A percentile compares a stretch with the other conserved stretches of the same genome.
These are phyloP conservation scores for Dromas ardeola DNA, from an alignment of 2,113 vertebrate species.

Conservation along the genomic window DNA sequence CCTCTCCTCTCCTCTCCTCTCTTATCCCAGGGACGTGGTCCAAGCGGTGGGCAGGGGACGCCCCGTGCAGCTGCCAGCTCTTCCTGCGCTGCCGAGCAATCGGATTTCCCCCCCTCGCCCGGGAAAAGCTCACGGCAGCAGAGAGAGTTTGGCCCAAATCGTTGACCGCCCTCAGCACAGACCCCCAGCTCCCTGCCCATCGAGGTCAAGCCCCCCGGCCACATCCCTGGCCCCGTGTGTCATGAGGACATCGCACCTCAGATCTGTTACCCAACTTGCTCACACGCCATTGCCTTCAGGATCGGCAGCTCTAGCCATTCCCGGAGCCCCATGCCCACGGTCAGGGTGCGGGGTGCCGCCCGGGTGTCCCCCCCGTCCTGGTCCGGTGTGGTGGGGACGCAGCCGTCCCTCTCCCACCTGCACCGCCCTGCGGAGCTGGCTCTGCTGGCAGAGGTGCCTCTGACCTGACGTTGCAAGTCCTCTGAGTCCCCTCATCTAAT, in stretches of 20 bases:
- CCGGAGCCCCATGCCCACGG: fast-evolving
- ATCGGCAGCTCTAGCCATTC: neutral
- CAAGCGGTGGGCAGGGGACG: neutral
- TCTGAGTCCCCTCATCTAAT: neutral
- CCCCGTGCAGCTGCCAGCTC: neutral
- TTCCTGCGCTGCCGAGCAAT: neutral
- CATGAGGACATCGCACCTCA: neutral
- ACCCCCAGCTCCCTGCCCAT: neutral
- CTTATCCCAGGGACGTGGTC: neutral
- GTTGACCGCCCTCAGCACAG: fast-evolving
- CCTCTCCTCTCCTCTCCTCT: neutral
- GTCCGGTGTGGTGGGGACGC: fast-evolving
- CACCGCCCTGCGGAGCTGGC: neutral
- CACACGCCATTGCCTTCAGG: fast-evolving
- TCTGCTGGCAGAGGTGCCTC: neutral
- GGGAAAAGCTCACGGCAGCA: neutral
- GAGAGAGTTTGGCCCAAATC: neutral
- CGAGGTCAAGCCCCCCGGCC: fast-evolving
- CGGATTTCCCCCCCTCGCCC: fast-evolving
- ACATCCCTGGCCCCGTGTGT: fast-evolving
- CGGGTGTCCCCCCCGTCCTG: fast-evolving
- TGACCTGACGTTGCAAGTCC: neutral
- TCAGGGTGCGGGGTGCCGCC: neutral
- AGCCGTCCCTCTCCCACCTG: fast-evolving
- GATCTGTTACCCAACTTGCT: fast-evolving